Conservation (phyloP, 1,140 invertebrate genomes). For the Samia ricini region DNA sequence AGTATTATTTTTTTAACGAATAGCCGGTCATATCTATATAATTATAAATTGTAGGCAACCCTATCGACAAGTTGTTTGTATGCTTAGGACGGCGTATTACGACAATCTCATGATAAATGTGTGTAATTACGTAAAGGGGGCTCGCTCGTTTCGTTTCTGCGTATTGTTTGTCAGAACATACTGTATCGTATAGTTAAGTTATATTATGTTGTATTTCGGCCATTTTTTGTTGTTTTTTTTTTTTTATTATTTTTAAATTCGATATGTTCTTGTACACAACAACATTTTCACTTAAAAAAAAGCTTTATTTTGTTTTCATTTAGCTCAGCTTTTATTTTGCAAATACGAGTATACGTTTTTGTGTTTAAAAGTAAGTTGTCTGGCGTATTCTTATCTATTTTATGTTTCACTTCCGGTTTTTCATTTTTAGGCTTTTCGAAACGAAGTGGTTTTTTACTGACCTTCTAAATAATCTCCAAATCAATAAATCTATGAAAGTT, state of each 20-base stretch:
- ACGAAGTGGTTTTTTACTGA: too few relatives aligned
- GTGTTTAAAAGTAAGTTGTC: too few relatives aligned
- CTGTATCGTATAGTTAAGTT: background rate
- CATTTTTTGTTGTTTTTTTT: background rate
- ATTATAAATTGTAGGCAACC: background rate
- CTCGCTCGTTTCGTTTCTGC: constrained; percentile 7
- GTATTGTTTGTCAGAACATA: background rate
- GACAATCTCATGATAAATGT: constrained; percentile 21
- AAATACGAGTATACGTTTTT: too few relatives aligned
- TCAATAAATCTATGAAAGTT: too few relatives aligned
- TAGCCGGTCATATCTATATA: background rate
- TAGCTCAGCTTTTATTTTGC: background rate
- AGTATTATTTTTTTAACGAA: background rate
- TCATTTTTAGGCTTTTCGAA: too few relatives aligned
- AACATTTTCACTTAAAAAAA: background rate
- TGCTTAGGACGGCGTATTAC: constrained; percentile 21
- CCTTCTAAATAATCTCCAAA: too few relatives aligned
- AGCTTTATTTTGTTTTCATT: background rate
- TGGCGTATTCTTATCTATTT: too few relatives aligned
- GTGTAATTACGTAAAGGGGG: constrained; percentile 17
- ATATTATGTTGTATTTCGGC: background rate
- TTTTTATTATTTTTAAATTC: background rate
- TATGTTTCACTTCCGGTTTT: too few relatives aligned
- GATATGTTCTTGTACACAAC: too few relatives aligned
- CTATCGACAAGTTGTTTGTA: constrained; percentile 6